Conservation (phyloP, 2,113 vertebrate species). For the Clarias magur region DNA sequence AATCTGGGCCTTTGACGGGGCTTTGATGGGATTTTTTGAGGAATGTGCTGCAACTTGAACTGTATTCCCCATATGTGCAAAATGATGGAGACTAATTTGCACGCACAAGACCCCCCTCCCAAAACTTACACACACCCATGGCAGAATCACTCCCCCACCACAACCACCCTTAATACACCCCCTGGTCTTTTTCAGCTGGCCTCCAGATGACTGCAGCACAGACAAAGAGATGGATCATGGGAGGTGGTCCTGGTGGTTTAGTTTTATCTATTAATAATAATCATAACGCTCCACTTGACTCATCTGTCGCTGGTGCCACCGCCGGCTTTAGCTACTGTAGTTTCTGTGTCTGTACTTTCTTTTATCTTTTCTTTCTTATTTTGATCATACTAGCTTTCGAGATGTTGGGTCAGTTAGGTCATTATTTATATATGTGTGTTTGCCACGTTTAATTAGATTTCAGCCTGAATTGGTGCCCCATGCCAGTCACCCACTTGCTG, state of each 20-base stretch:
- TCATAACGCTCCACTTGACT: slow-evolving; percentile 35
- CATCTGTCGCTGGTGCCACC: slow-evolving; percentile 27
- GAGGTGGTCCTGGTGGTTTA: slow-evolving; percentile 13
- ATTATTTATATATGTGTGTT: neutral
- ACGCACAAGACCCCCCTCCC: neutral
- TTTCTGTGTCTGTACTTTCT: slow-evolving; percentile 27
- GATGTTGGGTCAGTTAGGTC: neutral
- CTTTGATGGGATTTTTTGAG: slow-evolving; percentile 44
- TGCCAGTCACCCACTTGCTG: neutral
- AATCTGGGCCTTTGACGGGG: slow-evolving; percentile 15
- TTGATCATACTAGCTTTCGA: neutral
- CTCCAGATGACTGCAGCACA: slow-evolving; percentile 51
- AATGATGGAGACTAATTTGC: slow-evolving; percentile 40
- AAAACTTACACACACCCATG: neutral
- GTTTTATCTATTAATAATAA: slow-evolving; percentile 46
- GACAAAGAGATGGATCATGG: slow-evolving; percentile 3
- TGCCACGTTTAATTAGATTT: neutral
- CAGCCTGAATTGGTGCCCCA: neutral
- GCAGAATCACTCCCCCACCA: neutral
- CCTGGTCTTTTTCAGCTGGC: slow-evolving; percentile 52
- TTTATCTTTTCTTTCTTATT: neutral
- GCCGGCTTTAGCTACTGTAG: neutral
- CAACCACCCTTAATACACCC: neutral
- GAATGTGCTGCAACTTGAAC: slow-evolving; percentile 44
- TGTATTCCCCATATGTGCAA: slow-evolving; percentile 40